phyloP scores from a whole-genome alignment of 92 coral and sea anemone genomes.

The Zoanthus sansibaricus region DNA sequence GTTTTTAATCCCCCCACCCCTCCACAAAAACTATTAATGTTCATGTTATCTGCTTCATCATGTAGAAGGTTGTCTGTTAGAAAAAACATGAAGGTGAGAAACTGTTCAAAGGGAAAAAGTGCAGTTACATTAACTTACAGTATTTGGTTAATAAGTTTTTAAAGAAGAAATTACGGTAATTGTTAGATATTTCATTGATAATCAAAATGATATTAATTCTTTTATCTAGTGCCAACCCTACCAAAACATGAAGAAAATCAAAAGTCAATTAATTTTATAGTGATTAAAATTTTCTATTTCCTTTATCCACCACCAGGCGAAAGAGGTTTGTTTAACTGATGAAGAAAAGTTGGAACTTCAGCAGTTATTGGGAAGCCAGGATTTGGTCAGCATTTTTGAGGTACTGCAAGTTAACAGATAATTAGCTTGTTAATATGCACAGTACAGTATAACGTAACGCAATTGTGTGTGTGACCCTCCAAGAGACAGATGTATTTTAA shows the following conservation, averaged over 20 bases:
- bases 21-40: background rate
- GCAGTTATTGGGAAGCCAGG: constrained; percentile 39
- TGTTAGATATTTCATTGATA: no score
- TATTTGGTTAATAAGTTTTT: no score
- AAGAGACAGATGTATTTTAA: no score
- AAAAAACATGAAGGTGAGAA: no score
- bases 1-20: background rate
- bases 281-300: background rate
- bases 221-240: background rate
- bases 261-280: background rate
- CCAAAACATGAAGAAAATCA: background rate
- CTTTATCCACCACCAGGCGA: constrained; percentile 39
- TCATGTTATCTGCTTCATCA: background rate
- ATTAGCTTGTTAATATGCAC: no score
- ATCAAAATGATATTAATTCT: no score
- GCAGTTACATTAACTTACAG: no score
- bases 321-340: constrained; percentile 54
- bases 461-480: no score
- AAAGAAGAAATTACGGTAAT: no score
- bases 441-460: no score
- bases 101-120: no score
- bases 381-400: constrained; percentile 17
- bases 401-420: background rate
- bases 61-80: no score
- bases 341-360: constrained; percentile 58